Conservation (phyloP, 2,797 vertebrate genomes). For the Leucoraja ocellata region DNA sequence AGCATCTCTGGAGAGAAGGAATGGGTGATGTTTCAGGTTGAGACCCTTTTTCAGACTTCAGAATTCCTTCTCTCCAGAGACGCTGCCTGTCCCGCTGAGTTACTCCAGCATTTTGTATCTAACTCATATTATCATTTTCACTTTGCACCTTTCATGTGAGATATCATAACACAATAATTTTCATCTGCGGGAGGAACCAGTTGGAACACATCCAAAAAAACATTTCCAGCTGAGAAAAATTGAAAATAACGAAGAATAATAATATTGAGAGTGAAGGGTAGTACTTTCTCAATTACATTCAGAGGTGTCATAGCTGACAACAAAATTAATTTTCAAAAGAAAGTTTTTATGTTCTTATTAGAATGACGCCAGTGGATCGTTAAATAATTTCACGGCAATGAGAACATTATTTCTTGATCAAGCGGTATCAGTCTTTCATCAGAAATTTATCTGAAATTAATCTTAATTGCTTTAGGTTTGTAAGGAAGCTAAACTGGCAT, state of each 20-base stretch:
- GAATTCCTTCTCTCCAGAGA: too few relatives aligned
- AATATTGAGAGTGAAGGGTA: not conserved
- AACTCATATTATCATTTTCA: slow-evolving; percentile 45
- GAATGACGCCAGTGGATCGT: not conserved
- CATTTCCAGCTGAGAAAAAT: not conserved
- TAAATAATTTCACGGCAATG: not conserved
- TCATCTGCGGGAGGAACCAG: slow-evolving; percentile 62
- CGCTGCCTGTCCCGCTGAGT: too few relatives aligned
- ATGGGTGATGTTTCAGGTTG: too few relatives aligned
- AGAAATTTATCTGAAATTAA: slow-evolving; percentile 17
- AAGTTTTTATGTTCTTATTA: not conserved
- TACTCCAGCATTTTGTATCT: slow-evolving; percentile 2
- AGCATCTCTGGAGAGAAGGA: too few relatives aligned
- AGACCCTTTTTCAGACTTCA: too few relatives aligned
- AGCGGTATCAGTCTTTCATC: not conserved
- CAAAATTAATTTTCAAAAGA: not conserved
- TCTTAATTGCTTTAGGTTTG: slow-evolving; percentile 13
- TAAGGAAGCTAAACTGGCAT: not conserved
- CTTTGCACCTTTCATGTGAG: slow-evolving; percentile 45
- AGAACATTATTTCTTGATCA: slow-evolving; percentile 6
- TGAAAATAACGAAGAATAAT: not conserved
- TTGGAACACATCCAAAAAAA: slow-evolving; percentile 51
- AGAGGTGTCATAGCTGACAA: not conserved
- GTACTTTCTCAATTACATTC: not conserved
- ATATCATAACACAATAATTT: slow-evolving; percentile 56